Percentiles rank a stretch among this genome's conserved stretches.
These are phyloP conservation scores for Arothron firmamentum DNA, from an alignment of 2,113 vertebrate species.

Conservation along the genomic window DNA sequence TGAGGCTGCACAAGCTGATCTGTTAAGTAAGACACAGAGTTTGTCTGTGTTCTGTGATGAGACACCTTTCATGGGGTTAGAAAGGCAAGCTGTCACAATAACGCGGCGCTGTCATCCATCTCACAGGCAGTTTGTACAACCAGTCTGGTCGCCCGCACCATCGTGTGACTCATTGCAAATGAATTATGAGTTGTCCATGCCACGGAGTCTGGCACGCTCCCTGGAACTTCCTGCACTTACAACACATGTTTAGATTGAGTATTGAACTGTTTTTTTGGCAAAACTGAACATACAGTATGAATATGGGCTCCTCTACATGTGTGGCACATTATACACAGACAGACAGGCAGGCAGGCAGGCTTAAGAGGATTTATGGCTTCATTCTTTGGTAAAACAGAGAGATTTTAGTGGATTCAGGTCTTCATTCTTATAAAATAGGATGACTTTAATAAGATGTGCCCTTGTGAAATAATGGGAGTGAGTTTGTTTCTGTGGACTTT, in stretches of 20 bases:
- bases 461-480: not conserved
- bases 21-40: slow-evolving; percentile 53
- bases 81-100: slow-evolving; percentile 44
- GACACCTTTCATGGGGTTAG: slow-evolving; percentile 46
- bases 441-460: not conserved
- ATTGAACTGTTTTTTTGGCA: slow-evolving; percentile 22
- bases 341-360: not conserved
- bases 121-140: slow-evolving; percentile 42
- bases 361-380: not conserved
- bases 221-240: slow-evolving; percentile 40
- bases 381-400: not conserved
- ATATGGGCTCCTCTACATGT: slow-evolving; percentile 5
- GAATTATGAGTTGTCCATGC: slow-evolving; percentile 58
- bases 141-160: slow-evolving; percentile 33
- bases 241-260: slow-evolving; percentile 56
- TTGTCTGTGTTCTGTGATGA: slow-evolving; percentile 33
- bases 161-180: slow-evolving; percentile 30
- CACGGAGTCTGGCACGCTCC: slow-evolving; percentile 42
- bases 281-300: slow-evolving; percentile 5
- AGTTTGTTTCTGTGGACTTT: slow-evolving; percentile 38
- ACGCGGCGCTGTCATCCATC: slow-evolving; percentile 23
- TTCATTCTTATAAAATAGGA: too few species aligned
- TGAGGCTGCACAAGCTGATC: slow-evolving; percentile 32
- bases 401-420: not conserved
- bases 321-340: not conserved